phyloP scores from a whole-genome alignment of 2,888 invertebrate genomes.

The Nasonia oneida region DNA sequence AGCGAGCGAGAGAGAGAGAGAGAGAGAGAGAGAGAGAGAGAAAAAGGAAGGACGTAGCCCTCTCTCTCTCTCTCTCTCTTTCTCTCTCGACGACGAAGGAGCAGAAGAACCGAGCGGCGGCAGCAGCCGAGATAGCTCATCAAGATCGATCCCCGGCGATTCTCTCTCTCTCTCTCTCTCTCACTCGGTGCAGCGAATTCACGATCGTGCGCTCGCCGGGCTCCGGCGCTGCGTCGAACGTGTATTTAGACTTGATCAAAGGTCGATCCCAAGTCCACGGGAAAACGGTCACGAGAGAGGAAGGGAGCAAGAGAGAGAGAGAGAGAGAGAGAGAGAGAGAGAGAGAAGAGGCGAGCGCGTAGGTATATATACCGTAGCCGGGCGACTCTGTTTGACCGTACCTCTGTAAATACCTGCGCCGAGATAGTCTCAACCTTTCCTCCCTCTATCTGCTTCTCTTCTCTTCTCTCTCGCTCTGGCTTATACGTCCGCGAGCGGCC shows the following conservation, averaged over 20 bases:
- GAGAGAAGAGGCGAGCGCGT: background rate
- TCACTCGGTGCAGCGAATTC: slow-evolving; percentile 37
- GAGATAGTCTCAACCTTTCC: slow-evolving; percentile 59
- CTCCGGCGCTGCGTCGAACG: slow-evolving; percentile 66
- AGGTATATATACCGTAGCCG: slow-evolving; percentile 23
- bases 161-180: background rate
- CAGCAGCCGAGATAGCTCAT: slow-evolving; percentile 62
- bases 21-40: background rate
- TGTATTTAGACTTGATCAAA: slow-evolving; percentile 73
- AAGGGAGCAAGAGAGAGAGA: background rate
- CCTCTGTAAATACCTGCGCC: slow-evolving; percentile 72
- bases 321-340: slow-evolving; percentile 50
- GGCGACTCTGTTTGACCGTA: slow-evolving; percentile 69
- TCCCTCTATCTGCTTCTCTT: background rate
- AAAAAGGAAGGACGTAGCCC: background rate
- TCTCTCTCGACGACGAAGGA: slow-evolving; percentile 10
- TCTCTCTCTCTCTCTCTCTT: background rate
- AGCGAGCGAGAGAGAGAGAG: background rate
- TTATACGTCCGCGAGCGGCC: background rate
- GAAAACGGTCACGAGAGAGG: slow-evolving; percentile 70
- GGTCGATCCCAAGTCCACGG: slow-evolving; percentile 72
- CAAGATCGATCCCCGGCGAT: slow-evolving; percentile 56
- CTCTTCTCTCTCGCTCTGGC: background rate
- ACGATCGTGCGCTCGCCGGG: slow-evolving; percentile 54
- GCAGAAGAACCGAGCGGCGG: slow-evolving; percentile 60